Conservation (phyloP, 2,888 invertebrate genomes). For the Melinaea marsaeus region DNA sequence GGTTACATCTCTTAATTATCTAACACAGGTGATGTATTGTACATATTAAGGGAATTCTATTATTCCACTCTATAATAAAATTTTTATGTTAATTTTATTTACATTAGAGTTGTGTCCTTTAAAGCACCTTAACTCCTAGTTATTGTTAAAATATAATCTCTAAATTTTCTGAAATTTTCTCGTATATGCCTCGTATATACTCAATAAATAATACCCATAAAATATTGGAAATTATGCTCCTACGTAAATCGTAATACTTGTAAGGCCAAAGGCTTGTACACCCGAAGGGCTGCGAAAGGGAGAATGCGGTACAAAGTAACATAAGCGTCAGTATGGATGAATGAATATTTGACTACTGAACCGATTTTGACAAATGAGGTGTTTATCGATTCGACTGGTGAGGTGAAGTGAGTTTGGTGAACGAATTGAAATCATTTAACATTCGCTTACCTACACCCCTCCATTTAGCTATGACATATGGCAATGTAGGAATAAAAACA, state of each 20-base stretch:
- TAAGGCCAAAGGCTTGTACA: neutral
- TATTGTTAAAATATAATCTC: neutral
- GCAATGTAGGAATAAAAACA: too few species aligned
- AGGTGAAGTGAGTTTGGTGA: neutral
- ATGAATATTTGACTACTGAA: slow-evolving; percentile 6
- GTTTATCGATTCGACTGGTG: slow-evolving; percentile 6
- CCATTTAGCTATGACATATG: too few species aligned
- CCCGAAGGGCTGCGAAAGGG: neutral
- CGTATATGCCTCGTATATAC: too few species aligned
- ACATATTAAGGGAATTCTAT: slow-evolving; percentile 8
- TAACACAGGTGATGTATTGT: slow-evolving; percentile 9
- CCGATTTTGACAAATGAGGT: slow-evolving; percentile 3
- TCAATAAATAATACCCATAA: slow-evolving; percentile 1
- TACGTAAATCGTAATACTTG: neutral
- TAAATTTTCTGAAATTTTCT: neutral
- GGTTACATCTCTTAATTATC: slow-evolving; percentile 24
- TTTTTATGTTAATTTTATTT: neutral
- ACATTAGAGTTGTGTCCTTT: neutral
- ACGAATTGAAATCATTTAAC: too few species aligned
- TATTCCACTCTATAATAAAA: neutral
- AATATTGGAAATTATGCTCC: neutral
- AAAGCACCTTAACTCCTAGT: neutral
- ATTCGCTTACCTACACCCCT: too few species aligned
- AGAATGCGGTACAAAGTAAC: neutral
- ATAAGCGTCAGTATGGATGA: neutral